Percentiles rank a stretch among this genome's conserved stretches.
These are phyloP conservation scores for Sitta europaea DNA, from an alignment of 2,113 vertebrate genomes.

Conservation along the genomic window DNA sequence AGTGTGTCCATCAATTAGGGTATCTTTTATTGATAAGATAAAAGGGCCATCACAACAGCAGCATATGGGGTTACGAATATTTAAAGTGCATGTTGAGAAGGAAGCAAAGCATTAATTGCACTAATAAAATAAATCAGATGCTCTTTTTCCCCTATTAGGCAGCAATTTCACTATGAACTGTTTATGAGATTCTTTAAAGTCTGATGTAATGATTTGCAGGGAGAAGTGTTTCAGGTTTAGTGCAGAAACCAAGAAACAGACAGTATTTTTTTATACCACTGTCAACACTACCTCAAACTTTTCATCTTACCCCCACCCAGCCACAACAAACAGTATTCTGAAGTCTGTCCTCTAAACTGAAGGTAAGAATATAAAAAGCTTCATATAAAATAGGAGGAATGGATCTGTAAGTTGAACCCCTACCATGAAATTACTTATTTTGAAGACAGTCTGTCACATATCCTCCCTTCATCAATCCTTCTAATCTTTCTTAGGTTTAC, in stretches of 20 bases:
- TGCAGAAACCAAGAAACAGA: neutral
- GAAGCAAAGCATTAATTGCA: neutral
- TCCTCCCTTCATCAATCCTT: neutral
- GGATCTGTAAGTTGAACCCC: neutral
- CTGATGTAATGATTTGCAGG: neutral
- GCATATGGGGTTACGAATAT: neutral
- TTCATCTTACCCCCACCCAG: neutral
- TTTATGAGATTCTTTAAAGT: neutral
- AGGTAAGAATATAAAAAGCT: neutral
- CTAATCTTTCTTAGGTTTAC: neutral
- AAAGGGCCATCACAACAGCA: neutral
- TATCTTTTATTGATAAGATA: neutral
- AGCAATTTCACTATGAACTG: neutral
- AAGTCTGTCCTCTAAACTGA: neutral
- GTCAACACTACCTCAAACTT: neutral
- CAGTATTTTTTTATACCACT: neutral
- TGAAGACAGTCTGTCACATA: neutral
- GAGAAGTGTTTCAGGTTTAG: neutral
- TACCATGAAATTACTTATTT: neutral
- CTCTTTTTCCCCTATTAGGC: neutral
- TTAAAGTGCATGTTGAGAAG: neutral
- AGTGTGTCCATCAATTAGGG: neutral
- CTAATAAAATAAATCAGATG: slow-evolving; percentile 6
- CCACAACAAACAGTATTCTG: neutral
- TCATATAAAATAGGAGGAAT: neutral